Evolutionary conservation across 2,113 vertebrate species (phyloP), one percentile per base, ranked within the genome.

Genomic region (Elanoides forficatus): DNA sequence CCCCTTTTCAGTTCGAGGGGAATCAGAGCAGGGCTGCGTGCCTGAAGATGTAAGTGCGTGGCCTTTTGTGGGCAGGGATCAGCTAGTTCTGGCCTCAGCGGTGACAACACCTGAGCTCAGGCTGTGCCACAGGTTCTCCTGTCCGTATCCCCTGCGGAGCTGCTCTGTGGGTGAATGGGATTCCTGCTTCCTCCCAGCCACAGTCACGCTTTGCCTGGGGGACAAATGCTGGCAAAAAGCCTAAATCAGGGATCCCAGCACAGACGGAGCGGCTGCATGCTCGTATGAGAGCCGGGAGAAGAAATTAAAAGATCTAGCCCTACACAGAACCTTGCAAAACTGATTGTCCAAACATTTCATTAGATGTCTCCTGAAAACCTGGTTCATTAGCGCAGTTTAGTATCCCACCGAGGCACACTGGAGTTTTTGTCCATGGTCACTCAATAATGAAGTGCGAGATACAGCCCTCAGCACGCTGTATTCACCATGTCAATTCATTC

Each of bases 11-110:
- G 17, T 34, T 36, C 0, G 0, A 67, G 36, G 13, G 22, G 18
- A 40, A 59, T 32, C 13, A 4, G 12, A 59, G 42, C 53, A 72
- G 29, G 12, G 38, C 26, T 48, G 29, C 0, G 5, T 25, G 75
- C 25, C 59, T 11, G 1, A 22, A 53, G 71, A 38, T 32, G 16
- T 1, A 5, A 71, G n/a, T 1, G 23, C 0, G 0, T 30, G 50
- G 78, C 40, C 13, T 38, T 70, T 32, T 27, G 29, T 20, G 56
- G 74, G 47, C 13, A 32, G 73, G 32, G 36, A 81, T 40, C 5
- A 16, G 43, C n/a, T 71, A 42, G 27, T 71, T 55, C 62, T 91
- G 72, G 47, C 38, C 72, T 40, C 48, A 29, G 16, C 4, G 48
- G 34, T 30, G 72, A 27, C 43, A 75, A 21, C 32, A 21, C 17